These are phyloP conservation scores for Thinocorus orbignyianus DNA, from an alignment of 2,113 vertebrate species.

Conservation along the genomic window DNA sequence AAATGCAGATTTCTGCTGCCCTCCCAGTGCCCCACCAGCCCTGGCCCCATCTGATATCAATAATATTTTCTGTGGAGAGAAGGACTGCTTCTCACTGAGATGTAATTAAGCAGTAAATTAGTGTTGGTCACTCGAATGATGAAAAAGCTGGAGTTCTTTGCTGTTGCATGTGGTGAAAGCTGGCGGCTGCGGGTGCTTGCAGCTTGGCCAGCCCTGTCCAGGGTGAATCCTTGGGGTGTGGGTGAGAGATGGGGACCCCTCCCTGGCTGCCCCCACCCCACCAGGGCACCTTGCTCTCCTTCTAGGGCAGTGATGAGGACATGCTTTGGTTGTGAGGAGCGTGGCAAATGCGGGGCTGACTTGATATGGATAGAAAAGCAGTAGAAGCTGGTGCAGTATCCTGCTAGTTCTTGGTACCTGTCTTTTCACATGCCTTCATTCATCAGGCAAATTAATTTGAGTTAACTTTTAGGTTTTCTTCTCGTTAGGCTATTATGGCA, in stretches of 20 bases:
- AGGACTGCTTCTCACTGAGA: neutral
- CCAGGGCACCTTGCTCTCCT: neutral
- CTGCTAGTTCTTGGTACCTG: neutral
- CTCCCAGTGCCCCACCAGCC: neutral
- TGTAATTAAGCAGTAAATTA: constrained; percentile 2
- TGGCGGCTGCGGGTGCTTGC: accelerated
- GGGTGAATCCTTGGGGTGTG: accelerated
- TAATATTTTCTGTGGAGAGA: neutral
- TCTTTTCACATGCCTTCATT: neutral
- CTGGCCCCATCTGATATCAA: neutral
- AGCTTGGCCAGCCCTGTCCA: accelerated
- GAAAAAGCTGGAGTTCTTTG: neutral
- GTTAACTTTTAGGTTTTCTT: neutral
- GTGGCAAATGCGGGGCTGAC: neutral
- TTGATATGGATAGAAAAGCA: neutral
- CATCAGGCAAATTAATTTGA: neutral
- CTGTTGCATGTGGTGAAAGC: neutral
- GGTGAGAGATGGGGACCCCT: neutral
- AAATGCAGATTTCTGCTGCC: neutral
- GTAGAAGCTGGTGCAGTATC: neutral
- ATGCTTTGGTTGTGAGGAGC: accelerated
- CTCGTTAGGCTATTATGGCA: neutral
- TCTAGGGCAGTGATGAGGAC: accelerated
- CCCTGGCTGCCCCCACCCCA: neutral
- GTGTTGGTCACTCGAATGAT: accelerated